Evolutionary conservation across 2,113 vertebrate species (phyloP), one percentile per base, ranked within the genome.

Genomic region (Aplodontia rufa): DNA sequence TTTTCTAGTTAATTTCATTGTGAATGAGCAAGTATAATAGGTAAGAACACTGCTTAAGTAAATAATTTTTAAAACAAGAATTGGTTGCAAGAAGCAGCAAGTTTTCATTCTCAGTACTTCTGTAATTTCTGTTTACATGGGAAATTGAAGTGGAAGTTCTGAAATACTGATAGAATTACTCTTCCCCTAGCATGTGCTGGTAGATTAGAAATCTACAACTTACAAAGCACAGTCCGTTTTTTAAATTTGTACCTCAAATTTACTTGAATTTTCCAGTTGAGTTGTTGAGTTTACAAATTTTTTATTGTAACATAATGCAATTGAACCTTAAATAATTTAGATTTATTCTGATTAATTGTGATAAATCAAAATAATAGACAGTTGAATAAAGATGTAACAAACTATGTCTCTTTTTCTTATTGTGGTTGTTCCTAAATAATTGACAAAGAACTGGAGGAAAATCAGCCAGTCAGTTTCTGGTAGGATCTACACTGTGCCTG

Each of bases 51-150:
- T 66, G 83, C 35, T 88, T 75, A 35, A 81, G 75, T 85, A 94
- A 78, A 58, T 55, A 47, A 13, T n/a, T 64, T 71, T 49, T 72
- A 53, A 6, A 86, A 26, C 37, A 68, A 26, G 58, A 87, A 62
- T 13, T 79, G 40, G 10, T 75, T 69, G 22, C 24, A 79, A 58
- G 55, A 83, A 79, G 26, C 64, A 84, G 24, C 35, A 55, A 20
- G 53, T 78, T 55, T 58, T 55, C 51, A 82, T 87, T 91, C 45
- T 91, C 20, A 1, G 28, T 66, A 10, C 40, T 51, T 64, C 40
- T 74, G 20, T 10, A 16, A 1, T 90, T 90, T 94, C 35, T 87
- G 1, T 96, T 97, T 97, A 83, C n/a, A 40, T 49, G 69, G 78
- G 88, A 96, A 88, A 75, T 42, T 49, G 88, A 96, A 94, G 83